phyloP scores from a whole-genome alignment of 2,113 vertebrate species.

The Chaetura pelagica region DNA sequence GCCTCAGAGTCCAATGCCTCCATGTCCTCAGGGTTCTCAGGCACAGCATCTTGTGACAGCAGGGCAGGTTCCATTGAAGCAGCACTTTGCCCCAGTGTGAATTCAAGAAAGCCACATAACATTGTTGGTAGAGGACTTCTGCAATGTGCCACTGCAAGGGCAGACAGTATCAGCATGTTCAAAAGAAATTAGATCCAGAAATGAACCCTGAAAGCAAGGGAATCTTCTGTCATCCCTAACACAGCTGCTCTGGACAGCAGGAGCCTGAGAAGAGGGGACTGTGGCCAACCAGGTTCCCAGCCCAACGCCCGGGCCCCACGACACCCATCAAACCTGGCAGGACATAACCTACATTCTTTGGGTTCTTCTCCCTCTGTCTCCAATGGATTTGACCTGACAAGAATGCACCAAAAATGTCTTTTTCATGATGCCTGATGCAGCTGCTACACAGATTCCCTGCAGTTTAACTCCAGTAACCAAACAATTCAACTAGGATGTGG shows the following conservation, averaged over 20 bases:
- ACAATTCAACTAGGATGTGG: not conserved
- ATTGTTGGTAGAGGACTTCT: not conserved
- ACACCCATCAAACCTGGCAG: not conserved
- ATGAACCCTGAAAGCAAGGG: not conserved
- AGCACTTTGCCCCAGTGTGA: rapidly evolving
- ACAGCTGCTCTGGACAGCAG: rapidly evolving
- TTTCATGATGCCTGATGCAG: not conserved
- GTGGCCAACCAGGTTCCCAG: not conserved
- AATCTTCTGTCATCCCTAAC: not conserved
- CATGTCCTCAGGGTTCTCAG: not conserved
- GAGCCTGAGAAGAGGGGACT: not conserved
- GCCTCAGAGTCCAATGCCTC: rapidly evolving
- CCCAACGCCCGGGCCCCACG: too few species aligned
- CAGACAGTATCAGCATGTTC: not conserved
- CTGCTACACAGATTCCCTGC: not conserved
- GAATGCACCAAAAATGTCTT: not conserved
- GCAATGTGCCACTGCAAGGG: not conserved
- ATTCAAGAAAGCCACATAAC: not conserved
- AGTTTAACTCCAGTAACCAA: not conserved
- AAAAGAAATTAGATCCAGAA: not conserved
- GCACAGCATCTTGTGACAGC: rapidly evolving
- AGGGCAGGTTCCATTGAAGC: not conserved
- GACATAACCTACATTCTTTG: not conserved
- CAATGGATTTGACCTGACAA: not conserved
- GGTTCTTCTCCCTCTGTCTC: not conserved